These are phyloP conservation scores for Callipepla californica DNA, from an alignment of 2,113 vertebrate species.

Conservation along the genomic window DNA sequence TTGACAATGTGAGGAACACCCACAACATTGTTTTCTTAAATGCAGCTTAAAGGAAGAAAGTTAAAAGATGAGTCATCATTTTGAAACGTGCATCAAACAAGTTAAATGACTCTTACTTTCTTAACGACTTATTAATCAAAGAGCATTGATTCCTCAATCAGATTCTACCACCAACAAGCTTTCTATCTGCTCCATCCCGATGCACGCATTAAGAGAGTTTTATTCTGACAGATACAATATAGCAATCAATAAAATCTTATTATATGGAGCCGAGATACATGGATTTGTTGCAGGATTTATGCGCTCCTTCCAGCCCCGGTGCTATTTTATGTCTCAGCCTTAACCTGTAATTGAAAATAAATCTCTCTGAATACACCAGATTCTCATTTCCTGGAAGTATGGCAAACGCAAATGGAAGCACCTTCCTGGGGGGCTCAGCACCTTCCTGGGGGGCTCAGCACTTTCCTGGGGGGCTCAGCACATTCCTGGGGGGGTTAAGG, in stretches of 20 bases:
- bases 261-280: conserved; percentile 69
- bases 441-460: background rate
- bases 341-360: conserved; percentile 78
- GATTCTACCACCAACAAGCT: conserved; percentile 50
- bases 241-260: conserved; percentile 74
- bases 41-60: conserved; percentile 23
- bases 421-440: background rate
- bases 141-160: conserved; percentile 59
- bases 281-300: conserved; percentile 69
- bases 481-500: background rate
- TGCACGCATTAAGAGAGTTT: conserved; percentile 67
- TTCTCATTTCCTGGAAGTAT: conserved; percentile 55
- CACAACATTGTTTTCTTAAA: background rate
- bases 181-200: conserved; percentile 60
- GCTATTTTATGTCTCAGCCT: conserved; percentile 67
- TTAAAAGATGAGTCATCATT: conserved; percentile 48
- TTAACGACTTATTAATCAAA: conserved; percentile 73
- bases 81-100: conserved; percentile 54
- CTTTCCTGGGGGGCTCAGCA: background rate
- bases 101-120: conserved; percentile 76
- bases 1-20: background rate
- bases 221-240: conserved; percentile 75
- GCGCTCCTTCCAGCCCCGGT: conserved; percentile 32
- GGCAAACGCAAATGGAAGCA: conserved; percentile 25
- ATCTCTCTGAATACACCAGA: conserved; percentile 58